Conservation (phyloP, 1,140 invertebrate genomes). For the Muscidifurax raptorellus region DNA sequence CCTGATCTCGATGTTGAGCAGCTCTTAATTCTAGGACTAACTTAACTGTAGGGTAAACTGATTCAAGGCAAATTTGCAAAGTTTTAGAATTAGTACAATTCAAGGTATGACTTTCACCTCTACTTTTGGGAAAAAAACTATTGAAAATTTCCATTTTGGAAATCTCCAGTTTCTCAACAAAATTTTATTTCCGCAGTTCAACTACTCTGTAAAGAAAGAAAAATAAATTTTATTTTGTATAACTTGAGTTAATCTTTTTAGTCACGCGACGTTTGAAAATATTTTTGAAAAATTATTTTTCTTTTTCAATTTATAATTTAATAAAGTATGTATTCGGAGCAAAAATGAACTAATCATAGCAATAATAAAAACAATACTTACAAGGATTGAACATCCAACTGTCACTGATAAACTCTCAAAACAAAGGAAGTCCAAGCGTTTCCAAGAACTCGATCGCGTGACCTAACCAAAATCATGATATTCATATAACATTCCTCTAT, state of each 20-base stretch:
- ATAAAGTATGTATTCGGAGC: no score
- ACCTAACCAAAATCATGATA: not conserved
- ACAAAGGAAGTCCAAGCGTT: not conserved
- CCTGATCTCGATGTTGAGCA: no score
- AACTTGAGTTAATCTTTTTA: no score
- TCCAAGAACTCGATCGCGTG: not conserved
- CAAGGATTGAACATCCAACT: not conserved
- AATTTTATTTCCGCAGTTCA: not conserved
- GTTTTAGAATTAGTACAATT: not conserved
- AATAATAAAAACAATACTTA: not conserved
- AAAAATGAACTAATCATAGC: no score
- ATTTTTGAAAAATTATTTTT: no score
- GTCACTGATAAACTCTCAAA: not conserved
- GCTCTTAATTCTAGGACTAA: not conserved
- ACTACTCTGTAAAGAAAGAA: no score
- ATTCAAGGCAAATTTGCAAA: not conserved
- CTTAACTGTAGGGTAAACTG: not conserved
- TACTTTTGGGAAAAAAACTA: not conserved
- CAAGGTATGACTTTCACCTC: not conserved
- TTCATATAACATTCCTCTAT: not conserved
- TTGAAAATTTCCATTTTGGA: not conserved
- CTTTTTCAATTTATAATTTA: no score
- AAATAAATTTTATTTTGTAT: no score
- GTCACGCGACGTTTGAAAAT: no score
- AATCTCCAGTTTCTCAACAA: not conserved